Conservation (phyloP, 2,888 invertebrate species). For the Hyles lineata region DNA sequence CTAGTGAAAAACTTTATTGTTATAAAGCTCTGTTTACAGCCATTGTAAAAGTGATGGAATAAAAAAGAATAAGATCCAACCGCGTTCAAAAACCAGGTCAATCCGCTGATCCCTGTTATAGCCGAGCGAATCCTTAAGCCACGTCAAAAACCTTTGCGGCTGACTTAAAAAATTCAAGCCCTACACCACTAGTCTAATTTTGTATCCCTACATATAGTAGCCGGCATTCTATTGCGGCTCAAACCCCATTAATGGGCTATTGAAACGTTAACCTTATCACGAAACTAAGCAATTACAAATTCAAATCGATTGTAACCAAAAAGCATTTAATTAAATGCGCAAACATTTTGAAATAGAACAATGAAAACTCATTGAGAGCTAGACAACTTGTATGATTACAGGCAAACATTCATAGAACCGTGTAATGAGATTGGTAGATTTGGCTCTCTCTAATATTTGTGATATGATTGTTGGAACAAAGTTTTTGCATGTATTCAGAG, state of each 20-base stretch:
- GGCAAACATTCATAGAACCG: not conserved
- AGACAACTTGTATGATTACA: not conserved
- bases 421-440: not conserved
- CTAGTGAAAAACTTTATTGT: no score
- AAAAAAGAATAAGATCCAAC: not conserved
- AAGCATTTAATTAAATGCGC: conserved; percentile 7
- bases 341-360: conserved; percentile 11
- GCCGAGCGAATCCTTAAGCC: not conserved
- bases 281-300: conserved; percentile 13
- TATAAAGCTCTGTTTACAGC: not conserved
- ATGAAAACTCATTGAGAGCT: not conserved
- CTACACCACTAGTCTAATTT: conserved; percentile 10
- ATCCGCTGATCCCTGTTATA: not conserved
- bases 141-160: conserved; percentile 1
- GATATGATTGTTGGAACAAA: not conserved
- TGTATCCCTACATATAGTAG: not conserved
- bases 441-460: not conserved
- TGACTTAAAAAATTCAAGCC: not conserved
- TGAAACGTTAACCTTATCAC: not conserved
- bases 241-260: conserved; percentile 5
- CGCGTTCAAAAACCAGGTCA: not conserved
- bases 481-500: not conserved
- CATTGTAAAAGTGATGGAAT: not conserved
- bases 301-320: conserved; percentile 1
- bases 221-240: not conserved